Conservation (phyloP, 1,140 invertebrate species). For the Aphidius ervi region DNA sequence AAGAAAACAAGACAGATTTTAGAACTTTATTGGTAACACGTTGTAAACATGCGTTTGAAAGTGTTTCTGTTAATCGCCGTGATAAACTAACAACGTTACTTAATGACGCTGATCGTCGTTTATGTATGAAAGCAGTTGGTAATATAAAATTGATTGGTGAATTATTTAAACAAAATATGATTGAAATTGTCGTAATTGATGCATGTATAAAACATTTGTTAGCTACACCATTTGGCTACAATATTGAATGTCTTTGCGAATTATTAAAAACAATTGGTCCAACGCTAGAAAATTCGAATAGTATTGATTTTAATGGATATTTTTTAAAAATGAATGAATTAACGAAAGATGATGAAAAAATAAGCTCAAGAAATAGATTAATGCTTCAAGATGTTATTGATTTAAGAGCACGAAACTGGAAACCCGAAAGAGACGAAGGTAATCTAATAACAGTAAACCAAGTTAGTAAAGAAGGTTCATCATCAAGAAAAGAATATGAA, state of each 20-base stretch:
- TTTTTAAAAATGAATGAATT: conserved; percentile 69
- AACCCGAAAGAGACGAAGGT: conserved; percentile 77
- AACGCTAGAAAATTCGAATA: conserved; percentile 67
- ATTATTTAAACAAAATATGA: conserved; percentile 71
- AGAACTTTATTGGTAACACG: conserved; percentile 74
- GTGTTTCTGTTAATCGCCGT: conserved; percentile 61
- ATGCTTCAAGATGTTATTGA: conserved; percentile 95
- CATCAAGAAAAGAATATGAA: conserved; percentile 29
- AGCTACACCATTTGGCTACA: conserved; percentile 78
- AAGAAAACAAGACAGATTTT: conserved; percentile 62
- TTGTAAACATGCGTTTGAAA: conserved; percentile 86
- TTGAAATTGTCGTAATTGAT: no score
- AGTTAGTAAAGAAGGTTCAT: conserved; percentile 40
- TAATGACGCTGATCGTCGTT: conserved; percentile 52
- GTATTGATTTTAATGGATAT: conserved; percentile 44
- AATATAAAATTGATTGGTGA: conserved; percentile 70
- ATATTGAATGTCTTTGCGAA: conserved; percentile 88
- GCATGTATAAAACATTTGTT: conserved; percentile 66
- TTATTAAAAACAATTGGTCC: conserved; percentile 74
- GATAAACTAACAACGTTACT: no score
- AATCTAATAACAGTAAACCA: conserved; percentile 83
- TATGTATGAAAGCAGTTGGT: no score
- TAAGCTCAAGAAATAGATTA: conserved; percentile 80
- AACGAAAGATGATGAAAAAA: conserved; percentile 31
- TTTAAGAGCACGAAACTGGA: conserved; percentile 78